phyloP scores from a whole-genome alignment of 2,797 vertebrate genomes.

The Schizopygopsis pylzovi region DNA sequence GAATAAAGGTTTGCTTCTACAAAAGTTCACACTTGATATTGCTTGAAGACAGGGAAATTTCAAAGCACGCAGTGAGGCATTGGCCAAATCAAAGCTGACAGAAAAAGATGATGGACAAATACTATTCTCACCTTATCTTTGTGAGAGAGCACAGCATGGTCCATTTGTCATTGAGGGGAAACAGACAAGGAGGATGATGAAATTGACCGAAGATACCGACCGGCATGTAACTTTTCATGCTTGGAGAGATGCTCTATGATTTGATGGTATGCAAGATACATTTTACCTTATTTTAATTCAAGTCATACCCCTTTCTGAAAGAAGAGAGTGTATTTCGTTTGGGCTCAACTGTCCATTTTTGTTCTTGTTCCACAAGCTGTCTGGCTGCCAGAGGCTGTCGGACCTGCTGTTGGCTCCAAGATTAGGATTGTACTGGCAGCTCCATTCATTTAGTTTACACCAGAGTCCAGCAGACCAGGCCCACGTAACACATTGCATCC shows the following conservation, averaged over 20 bases:
- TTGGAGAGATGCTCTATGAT: slow-evolving; percentile 36
- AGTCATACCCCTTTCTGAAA: not conserved
- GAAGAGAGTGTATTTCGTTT: not conserved
- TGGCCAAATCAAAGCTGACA: slow-evolving; percentile 35
- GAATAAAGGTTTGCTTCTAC: slow-evolving; percentile 11
- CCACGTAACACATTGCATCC: slow-evolving; percentile 28
- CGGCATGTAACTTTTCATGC: slow-evolving; percentile 34
- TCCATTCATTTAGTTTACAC: slow-evolving; percentile 48
- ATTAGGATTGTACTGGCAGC: slow-evolving; percentile 52
- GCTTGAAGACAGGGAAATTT: slow-evolving; percentile 28
- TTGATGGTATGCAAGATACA: slow-evolving; percentile 35
- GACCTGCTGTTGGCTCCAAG: slow-evolving; percentile 43
- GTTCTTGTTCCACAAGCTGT: slow-evolving; percentile 28
- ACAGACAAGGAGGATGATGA: slow-evolving; percentile 25
- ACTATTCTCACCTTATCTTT: slow-evolving; percentile 26
- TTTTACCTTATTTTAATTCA: slow-evolving; percentile 11
- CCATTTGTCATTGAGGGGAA: slow-evolving; percentile 38
- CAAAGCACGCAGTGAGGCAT: slow-evolving; percentile 37
- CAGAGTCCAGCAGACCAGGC: not conserved
- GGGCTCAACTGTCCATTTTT: not conserved
- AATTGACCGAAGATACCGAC: slow-evolving; percentile 32
- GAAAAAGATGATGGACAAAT: slow-evolving; percentile 20
- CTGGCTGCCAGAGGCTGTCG: slow-evolving; percentile 35
- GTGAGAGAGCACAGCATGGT: slow-evolving; percentile 24
- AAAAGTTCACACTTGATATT: slow-evolving; percentile 31